phyloP scores from a whole-genome alignment of 2,797 vertebrate genomes.

The Crenichthys baileyi region DNA sequence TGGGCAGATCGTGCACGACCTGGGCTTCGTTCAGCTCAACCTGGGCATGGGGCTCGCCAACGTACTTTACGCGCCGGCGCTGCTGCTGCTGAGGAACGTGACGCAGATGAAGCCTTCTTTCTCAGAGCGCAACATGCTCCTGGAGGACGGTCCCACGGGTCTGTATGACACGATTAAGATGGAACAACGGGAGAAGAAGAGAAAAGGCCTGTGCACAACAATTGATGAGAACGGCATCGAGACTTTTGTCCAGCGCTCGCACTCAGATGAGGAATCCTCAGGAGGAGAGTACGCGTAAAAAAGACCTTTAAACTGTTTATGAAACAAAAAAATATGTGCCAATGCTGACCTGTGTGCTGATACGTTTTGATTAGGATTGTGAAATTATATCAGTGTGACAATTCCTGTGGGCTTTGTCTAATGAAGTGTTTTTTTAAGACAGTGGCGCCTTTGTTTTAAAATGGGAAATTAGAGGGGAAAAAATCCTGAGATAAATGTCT shows the following conservation, averaged over 20 bases:
- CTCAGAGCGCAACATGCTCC: slow-evolving; percentile 92
- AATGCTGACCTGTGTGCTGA: slow-evolving; percentile 57
- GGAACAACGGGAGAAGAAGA: slow-evolving; percentile 85
- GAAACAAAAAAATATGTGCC: slow-evolving; percentile 70
- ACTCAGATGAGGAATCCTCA: slow-evolving; percentile 87
- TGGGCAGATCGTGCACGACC: slow-evolving; percentile 93
- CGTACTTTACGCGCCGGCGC: slow-evolving; percentile 92
- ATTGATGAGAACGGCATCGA: slow-evolving; percentile 80
- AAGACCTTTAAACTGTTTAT: slow-evolving; percentile 43
- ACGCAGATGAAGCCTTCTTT: slow-evolving; percentile 91
- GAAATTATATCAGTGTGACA: slow-evolving; percentile 76
- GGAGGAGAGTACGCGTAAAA: slow-evolving; percentile 89
- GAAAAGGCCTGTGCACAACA: slow-evolving; percentile 77
- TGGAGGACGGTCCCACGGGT: slow-evolving; percentile 93
- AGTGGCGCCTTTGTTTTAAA: slow-evolving; percentile 52
- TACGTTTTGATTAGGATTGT: slow-evolving; percentile 64
- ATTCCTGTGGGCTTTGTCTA: slow-evolving; percentile 58
- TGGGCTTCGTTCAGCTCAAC: slow-evolving; percentile 94
- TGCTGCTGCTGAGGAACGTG: slow-evolving; percentile 92
- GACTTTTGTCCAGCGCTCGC: slow-evolving; percentile 78
- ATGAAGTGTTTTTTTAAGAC: slow-evolving; percentile 56
- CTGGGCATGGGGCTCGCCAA: slow-evolving; percentile 97
- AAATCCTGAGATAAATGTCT: slow-evolving; percentile 72
- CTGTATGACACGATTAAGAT: slow-evolving; percentile 94
- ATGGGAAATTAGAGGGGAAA: slow-evolving; percentile 71